phyloP scores from a whole-genome alignment of 2,113 vertebrate species.

The Tringa solitaria region DNA sequence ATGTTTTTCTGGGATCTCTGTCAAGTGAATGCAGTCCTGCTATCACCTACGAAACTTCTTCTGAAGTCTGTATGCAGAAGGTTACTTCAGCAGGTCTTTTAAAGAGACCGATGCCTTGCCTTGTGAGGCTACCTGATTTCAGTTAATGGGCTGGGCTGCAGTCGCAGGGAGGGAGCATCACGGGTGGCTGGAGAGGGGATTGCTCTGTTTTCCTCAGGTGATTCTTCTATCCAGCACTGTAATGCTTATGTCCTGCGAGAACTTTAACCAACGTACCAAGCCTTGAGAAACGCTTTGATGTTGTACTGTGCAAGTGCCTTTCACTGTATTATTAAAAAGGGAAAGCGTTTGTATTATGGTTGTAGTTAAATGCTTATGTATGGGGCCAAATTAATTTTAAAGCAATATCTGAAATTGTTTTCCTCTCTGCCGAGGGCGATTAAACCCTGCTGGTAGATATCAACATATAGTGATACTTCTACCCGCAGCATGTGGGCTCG shows the following conservation, averaged over 20 bases:
- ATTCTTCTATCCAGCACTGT: background rate
- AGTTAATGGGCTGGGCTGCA: background rate
- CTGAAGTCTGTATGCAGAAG: background rate
- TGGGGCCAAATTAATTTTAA: background rate
- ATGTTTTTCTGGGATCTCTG: background rate
- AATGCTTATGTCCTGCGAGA: background rate
- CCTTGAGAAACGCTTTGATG: background rate
- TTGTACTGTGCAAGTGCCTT: background rate
- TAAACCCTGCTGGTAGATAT: background rate
- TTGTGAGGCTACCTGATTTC: accelerated
- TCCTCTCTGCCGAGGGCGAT: accelerated
- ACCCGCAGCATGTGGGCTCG: accelerated
- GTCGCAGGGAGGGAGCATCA: accelerated
- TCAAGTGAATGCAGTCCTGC: background rate
- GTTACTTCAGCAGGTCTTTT: background rate
- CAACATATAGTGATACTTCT: background rate
- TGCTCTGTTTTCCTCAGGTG: background rate
- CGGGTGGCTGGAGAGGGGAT: background rate
- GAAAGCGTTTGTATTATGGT: background rate
- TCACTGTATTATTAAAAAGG: background rate
- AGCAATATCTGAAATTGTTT: background rate
- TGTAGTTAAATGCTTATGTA: background rate
- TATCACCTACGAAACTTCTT: background rate
- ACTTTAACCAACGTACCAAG: background rate
- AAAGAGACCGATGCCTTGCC: accelerated